phyloP scores from a whole-genome alignment of 2,797 vertebrate species.

The Protosalanx chinensis region DNA sequence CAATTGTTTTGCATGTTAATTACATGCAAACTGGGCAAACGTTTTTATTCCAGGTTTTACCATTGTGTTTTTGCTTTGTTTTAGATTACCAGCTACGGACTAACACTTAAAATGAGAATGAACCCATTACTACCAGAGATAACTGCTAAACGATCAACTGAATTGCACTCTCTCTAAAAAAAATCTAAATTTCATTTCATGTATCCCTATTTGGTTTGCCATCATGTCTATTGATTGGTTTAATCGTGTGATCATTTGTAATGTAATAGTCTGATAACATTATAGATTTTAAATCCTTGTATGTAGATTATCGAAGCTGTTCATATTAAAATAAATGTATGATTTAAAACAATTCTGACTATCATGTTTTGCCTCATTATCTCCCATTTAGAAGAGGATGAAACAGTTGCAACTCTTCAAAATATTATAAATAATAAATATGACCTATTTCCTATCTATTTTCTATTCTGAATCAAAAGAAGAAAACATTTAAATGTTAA shows the following conservation, averaged over 20 bases:
- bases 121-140: conserved; percentile 26
- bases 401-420: too few relatives aligned
- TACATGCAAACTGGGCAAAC: background rate
- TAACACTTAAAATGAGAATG: conserved; percentile 60
- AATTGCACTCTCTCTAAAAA: conserved; percentile 36
- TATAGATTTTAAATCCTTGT: conserved; percentile 25
- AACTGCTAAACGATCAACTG: conserved; percentile 26
- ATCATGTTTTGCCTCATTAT: background rate
- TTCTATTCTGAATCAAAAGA: background rate
- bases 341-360: conserved; percentile 8
- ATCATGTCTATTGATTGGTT: conserved; percentile 4
- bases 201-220: conserved; percentile 15
- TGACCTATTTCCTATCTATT: background rate
- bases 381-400: too few relatives aligned
- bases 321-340: conserved; percentile 17
- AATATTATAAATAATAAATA: too few relatives aligned
- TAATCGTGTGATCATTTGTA: background rate
- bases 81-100: conserved; percentile 91
- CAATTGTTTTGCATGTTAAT: background rate
- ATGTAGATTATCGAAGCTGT: conserved; percentile 33
- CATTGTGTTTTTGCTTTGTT: conserved; percentile 21
- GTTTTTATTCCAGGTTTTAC: background rate
- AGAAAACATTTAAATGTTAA: background rate
- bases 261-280: conserved; percentile 22
- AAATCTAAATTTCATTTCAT: conserved; percentile 42